Evolutionary conservation across 2,888 invertebrate species (phyloP).

Genomic region (Trilocha varians): DNA sequence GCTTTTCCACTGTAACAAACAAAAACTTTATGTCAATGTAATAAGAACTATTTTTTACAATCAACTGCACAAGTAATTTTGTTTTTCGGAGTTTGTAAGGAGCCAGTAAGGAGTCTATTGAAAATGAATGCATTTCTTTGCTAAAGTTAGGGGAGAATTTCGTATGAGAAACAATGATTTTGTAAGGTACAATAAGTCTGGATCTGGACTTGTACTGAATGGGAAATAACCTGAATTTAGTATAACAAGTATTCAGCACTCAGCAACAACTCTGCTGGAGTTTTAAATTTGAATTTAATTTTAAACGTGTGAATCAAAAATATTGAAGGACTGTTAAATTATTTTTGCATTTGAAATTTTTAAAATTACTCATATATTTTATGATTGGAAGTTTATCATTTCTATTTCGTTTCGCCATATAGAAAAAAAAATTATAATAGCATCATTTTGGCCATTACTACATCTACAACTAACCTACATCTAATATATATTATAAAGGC

Average conservation of each 20-base stretch:
- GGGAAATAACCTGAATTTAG: conserved; percentile 2
- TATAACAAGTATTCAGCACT: not conserved
- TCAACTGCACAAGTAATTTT: conserved; percentile 4
- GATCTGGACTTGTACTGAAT: conserved; percentile 27
- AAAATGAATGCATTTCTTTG: conserved; percentile 55
- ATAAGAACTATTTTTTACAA: conserved; percentile 9
- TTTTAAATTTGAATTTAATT: too few relatives aligned
- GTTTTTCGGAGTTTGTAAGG: conserved; percentile 25
- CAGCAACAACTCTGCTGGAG: not conserved
- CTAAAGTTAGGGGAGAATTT: conserved; percentile 48
- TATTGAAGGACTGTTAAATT: too few relatives aligned
- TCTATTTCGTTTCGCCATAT: too few relatives aligned
- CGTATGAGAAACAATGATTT: conserved; percentile 49
- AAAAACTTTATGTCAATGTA: not conserved
- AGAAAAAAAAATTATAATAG: too few relatives aligned
- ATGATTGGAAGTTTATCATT: too few relatives aligned
- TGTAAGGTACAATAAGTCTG: conserved; percentile 57
- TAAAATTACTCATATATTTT: too few relatives aligned
- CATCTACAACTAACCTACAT: too few relatives aligned
- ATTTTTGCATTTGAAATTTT: too few relatives aligned
- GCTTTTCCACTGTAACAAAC: not conserved
- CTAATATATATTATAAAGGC: too few relatives aligned
- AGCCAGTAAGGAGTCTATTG: conserved; percentile 54
- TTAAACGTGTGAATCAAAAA: too few relatives aligned
- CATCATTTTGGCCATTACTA: too few relatives aligned